Conservation (phyloP, 2,888 invertebrate genomes). For the Apamea anceps region DNA sequence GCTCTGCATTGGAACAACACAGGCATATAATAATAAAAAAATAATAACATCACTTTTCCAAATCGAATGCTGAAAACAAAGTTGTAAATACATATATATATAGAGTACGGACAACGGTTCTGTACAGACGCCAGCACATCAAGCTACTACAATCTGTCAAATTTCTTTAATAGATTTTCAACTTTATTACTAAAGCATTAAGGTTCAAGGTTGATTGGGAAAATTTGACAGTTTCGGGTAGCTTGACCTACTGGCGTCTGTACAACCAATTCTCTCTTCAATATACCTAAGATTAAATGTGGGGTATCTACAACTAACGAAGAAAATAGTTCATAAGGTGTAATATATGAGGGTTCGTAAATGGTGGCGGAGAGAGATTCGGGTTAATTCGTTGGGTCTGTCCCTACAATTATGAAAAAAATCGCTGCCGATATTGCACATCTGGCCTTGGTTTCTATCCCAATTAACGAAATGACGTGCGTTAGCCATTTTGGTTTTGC, state of each 20-base stretch:
- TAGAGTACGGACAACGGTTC: constrained; percentile 6
- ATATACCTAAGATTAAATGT: constrained; percentile 48
- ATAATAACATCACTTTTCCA: too few species aligned
- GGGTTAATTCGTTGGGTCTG: constrained; percentile 62
- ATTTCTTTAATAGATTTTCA: too few species aligned
- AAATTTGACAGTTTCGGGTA: too few species aligned
- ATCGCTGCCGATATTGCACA: constrained; percentile 71
- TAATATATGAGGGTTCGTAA: constrained; percentile 54
- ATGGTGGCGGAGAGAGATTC: constrained; percentile 47
- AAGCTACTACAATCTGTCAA: too few species aligned
- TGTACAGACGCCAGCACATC: too few species aligned
- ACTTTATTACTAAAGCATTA: too few species aligned
- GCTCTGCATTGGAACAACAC: too few species aligned
- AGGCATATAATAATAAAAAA: too few species aligned
- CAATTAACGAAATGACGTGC: constrained; percentile 74
- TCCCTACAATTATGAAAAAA: constrained; percentile 72
- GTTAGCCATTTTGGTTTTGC: constrained; percentile 66
- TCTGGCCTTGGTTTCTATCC: constrained; percentile 69
- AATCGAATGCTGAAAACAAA: too few species aligned
- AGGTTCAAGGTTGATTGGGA: too few species aligned
- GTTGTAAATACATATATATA: too few species aligned
- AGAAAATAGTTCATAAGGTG: constrained; percentile 55
- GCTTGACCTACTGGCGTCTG: too few species aligned
- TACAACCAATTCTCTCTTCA: constrained; percentile 47
- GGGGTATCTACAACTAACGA: constrained; percentile 28